A percentile compares a stretch with the other conserved stretches of the same genome.
phyloP scores from a whole-genome alignment of 2,888 invertebrate genomes.

The Parthenolecanium corni region DNA sequence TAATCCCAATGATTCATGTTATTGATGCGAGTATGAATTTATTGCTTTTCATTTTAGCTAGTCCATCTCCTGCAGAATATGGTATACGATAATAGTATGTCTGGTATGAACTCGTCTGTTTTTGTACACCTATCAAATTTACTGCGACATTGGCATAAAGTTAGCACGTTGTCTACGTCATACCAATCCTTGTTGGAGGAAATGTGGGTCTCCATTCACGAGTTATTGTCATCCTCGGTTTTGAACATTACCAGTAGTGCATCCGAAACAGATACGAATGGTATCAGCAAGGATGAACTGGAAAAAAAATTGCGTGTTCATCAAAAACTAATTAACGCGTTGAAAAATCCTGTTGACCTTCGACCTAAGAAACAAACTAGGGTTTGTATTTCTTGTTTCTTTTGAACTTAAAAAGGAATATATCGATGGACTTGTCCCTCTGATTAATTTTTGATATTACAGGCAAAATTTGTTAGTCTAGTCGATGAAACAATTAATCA shows the following conservation, averaged over 20 bases:
- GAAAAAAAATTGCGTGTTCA: constrained; percentile 17
- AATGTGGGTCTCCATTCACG: not conserved
- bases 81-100: constrained; percentile 1
- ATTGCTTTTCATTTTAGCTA: not conserved
- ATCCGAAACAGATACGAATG: not conserved
- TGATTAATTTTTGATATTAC: not conserved
- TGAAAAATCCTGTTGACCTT: constrained; percentile 12
- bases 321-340: constrained; percentile 19
- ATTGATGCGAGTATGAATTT: not conserved
- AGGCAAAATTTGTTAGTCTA: not conserved
- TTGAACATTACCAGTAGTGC: not conserved
- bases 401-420: not conserved
- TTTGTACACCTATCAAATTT: constrained; percentile 10
- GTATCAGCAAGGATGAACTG: constrained; percentile 6
- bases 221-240: not conserved
- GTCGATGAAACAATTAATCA: not conserved
- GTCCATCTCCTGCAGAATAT: not conserved
- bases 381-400: not conserved
- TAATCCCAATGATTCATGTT: not conserved
- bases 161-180: not conserved
- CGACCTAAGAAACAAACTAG: constrained; percentile 12
- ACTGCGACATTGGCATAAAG: constrained; percentile 8
- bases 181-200: not conserved
- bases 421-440: not conserved
- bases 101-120: not conserved